phyloP scores from a whole-genome alignment of 2,888 invertebrate species.

The Drosophila meridionalis region DNA sequence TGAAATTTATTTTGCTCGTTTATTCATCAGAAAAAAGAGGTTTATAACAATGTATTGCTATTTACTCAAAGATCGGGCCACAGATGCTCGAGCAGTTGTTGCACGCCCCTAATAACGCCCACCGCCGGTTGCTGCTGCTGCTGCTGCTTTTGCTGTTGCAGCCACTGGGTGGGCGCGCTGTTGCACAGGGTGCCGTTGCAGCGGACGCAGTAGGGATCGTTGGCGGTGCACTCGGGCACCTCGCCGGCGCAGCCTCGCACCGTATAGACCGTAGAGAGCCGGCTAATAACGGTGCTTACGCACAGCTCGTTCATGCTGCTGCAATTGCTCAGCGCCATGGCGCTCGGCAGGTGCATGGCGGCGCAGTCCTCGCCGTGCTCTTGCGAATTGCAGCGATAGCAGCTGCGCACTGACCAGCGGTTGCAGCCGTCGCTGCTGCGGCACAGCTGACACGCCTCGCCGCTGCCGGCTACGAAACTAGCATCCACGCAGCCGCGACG shows the following conservation, averaged over 20 bases:
- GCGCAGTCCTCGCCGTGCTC: conserved; percentile 69
- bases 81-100: conserved; percentile 27
- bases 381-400: conserved; percentile 79
- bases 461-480: conserved; percentile 27
- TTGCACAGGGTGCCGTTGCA: conserved; percentile 82
- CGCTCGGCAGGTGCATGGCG: conserved; percentile 47
- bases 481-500: conserved; percentile 76
- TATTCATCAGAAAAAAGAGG: conserved; percentile 25
- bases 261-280: conserved; percentile 69
- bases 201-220: conserved; percentile 80
- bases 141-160: conserved; percentile 36
- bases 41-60: conserved; percentile 25
- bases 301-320: conserved; percentile 69
- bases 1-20: conserved; percentile 6
- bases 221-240: conserved; percentile 74
- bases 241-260: conserved; percentile 75
- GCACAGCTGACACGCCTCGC: conserved; percentile 74
- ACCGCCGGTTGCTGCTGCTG: not conserved
- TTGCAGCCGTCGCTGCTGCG: conserved; percentile 75
- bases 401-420: conserved; percentile 72
- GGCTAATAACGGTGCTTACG: conserved; percentile 74
- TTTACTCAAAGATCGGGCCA: conserved; percentile 30
- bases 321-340: conserved; percentile 66
- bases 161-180: conserved; percentile 61
- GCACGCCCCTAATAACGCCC: not conserved